phyloP scores from a whole-genome alignment of 1,140 invertebrate species.

The Tenebrio molitor region DNA sequence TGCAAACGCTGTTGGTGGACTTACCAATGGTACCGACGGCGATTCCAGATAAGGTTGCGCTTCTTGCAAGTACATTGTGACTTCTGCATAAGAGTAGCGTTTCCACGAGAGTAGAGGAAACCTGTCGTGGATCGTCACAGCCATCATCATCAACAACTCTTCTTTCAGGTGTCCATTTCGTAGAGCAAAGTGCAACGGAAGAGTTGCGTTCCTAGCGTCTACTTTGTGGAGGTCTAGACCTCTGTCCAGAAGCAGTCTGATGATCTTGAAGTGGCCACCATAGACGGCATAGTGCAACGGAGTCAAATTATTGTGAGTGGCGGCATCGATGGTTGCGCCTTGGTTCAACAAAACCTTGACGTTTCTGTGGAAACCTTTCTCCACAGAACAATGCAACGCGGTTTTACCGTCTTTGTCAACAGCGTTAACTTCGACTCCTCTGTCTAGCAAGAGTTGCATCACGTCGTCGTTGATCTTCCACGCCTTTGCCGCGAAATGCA shows the following conservation, averaged over 20 bases:
- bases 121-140: not conserved
- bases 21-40: too few species aligned
- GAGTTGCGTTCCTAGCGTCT: not conserved
- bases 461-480: not conserved
- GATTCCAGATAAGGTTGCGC: not conserved
- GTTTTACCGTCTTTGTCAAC: conserved; percentile 60
- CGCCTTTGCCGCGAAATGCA: not conserved
- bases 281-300: not conserved
- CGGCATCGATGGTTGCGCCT: not conserved
- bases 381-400: not conserved
- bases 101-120: not conserved
- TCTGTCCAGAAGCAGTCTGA: not conserved
- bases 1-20: too few species aligned
- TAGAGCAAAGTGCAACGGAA: not conserved
- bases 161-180: not conserved
- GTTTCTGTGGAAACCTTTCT: conserved; percentile 5
- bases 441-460: conserved; percentile 21
- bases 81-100: not conserved
- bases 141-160: not conserved
- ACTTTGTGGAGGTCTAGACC: not conserved
- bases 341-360: conserved; percentile 8
- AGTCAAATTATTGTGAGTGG: not conserved
- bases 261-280: not conserved
- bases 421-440: conserved; percentile 66
- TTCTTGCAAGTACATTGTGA: not conserved